Evolutionary conservation across 1,140 invertebrate genomes (phyloP).

Genomic region (Cephus cinctus): DNA sequence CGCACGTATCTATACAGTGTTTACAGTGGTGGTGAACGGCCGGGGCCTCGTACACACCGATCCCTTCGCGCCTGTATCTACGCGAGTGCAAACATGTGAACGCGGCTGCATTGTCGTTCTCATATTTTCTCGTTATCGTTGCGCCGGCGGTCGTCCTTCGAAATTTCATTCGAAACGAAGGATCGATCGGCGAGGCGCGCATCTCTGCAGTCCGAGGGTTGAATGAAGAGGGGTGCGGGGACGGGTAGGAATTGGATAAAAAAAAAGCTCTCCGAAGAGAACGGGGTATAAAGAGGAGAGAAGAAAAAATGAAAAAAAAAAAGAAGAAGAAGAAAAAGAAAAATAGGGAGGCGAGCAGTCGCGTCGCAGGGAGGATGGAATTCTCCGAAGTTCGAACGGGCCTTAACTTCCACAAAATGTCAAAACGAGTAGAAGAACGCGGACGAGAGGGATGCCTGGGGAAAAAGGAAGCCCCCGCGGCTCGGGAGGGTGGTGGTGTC

Average conservation of each 20-base stretch:
- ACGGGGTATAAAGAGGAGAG: too few species aligned
- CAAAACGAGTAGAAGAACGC: constrained; percentile 32
- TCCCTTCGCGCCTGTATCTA: too few species aligned
- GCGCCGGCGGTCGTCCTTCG: too few species aligned
- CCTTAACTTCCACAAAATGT: constrained; percentile 42
- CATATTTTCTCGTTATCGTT: too few species aligned
- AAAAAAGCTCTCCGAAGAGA: background rate
- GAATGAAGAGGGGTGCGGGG: background rate
- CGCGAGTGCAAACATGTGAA: too few species aligned
- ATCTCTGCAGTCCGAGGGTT: too few species aligned
- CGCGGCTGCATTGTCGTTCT: too few species aligned
- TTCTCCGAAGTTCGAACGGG: constrained; percentile 33
- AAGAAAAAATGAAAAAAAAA: constrained; percentile 9
- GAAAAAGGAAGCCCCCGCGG: constrained; percentile 5
- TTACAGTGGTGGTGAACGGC: too few species aligned
- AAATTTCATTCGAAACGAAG: background rate
- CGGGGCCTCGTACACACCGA: too few species aligned
- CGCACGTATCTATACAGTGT: too few species aligned
- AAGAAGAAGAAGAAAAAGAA: constrained; percentile 10
- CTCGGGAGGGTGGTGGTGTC: constrained; percentile 14
- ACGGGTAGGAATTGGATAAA: too few species aligned
- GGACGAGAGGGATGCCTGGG: background rate
- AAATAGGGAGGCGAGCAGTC: constrained; percentile 14
- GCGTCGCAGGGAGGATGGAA: constrained; percentile 35
- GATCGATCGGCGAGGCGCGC: too few species aligned